Evolutionary conservation across 2,888 invertebrate genomes (phyloP), one percentile per base, ranked within the genome.

Genomic region (Heteropelma amictum): DNA sequence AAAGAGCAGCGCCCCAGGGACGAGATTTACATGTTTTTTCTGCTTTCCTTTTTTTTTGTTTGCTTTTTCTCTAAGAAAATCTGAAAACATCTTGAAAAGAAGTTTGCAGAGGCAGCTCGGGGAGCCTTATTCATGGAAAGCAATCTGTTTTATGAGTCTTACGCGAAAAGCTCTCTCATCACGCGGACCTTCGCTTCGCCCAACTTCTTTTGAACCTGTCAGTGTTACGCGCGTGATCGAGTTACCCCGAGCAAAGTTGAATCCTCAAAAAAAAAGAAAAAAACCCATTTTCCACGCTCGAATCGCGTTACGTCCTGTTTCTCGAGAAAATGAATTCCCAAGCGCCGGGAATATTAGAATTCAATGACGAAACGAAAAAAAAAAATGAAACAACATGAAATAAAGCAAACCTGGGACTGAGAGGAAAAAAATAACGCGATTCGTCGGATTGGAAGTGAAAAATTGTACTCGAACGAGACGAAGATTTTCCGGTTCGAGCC

Each of bases 201-300:
- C 30, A 23, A 47, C 33, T 42, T 10, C 10, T 38, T 38, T 38
- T 63, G 17, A 63, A 67, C 60, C 17, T 38, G 14, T 17, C 53
- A 47, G 49, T 26, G 65, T 61, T 60, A n/a, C n/a, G n/a, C n/a
- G n/a, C n/a, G 23, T 70, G 65, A 74, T 70, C 64, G 60, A 70
- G 70, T 74, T 54, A 65, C 47, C 54, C 54, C 40, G 26, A 53
- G 33, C 42, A 49, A 70, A 60, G 35, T 38, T 17, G 23, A 40
- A 64, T 47, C 54, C 26, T 74, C 26, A 12, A 60, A 61, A 74
- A 54, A 70, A 40, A 23, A 17, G 19, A 38, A 35, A n/a, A n/a
- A n/a, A n/a, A n/a, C n/a, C n/a, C n/a, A n/a, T n/a, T n/a, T n/a
- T n/a, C n/a, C n/a, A n/a, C n/a, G n/a, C n/a, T n/a, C n/a, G n/a